These are phyloP conservation scores for Drosophila busckii DNA, from an alignment of 1,140 invertebrate genomes.

Conservation along the genomic window DNA sequence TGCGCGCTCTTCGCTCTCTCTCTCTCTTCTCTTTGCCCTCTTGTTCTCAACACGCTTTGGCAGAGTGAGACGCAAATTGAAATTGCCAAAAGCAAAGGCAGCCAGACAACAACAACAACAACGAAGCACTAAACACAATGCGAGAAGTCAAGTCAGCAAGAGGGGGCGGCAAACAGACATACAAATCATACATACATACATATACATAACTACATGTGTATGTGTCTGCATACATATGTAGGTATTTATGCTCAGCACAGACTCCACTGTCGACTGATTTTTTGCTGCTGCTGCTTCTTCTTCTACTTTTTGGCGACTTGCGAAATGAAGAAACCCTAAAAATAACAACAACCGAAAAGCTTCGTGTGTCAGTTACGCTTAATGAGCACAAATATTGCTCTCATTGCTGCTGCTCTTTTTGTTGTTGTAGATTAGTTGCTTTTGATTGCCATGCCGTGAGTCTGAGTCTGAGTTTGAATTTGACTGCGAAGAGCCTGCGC, in stretches of 20 bases:
- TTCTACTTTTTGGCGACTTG: constrained; percentile 66
- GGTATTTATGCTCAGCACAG: constrained; percentile 4
- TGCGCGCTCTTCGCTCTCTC: constrained; percentile 59
- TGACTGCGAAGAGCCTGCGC: neutral
- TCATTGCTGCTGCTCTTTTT: constrained; percentile 51
- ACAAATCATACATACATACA: neutral
- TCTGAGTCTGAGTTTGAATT: constrained; percentile 1
- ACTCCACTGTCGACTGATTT: constrained; percentile 6
- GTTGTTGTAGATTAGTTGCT: constrained; percentile 62
- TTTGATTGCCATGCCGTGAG: constrained; percentile 63
- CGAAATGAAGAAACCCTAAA: constrained; percentile 69
- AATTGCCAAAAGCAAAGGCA: constrained; percentile 56
- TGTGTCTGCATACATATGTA: neutral
- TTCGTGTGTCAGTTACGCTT: constrained; percentile 76
- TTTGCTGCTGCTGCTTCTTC: too few species aligned
- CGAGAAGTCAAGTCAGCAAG: constrained; percentile 36
- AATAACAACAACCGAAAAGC: constrained; percentile 37
- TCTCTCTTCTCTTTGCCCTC: constrained; percentile 29
- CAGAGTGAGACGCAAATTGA: constrained; percentile 48
- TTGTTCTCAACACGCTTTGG: constrained; percentile 31
- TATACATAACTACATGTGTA: neutral
- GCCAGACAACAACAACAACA: too few species aligned
- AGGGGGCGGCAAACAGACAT: constrained; percentile 13
- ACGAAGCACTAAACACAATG: constrained; percentile 47
- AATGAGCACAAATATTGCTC: constrained; percentile 76